phyloP scores from a whole-genome alignment of 2,113 vertebrate species.

The Saguinus imperator region DNA sequence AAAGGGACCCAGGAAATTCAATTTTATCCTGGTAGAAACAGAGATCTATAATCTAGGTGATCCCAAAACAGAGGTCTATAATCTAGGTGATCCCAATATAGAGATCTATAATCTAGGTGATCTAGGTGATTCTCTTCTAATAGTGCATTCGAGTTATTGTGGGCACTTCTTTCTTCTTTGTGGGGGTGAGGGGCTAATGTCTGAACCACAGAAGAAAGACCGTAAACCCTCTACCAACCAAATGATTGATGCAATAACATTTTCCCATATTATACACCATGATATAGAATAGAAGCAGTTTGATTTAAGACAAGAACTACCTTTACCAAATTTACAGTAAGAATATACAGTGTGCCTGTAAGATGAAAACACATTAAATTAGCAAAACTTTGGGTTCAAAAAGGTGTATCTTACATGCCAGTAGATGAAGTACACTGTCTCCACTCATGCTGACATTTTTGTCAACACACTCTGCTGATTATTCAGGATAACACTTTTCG shows the following conservation, averaged over 20 bases:
- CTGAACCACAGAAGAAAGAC: neutral
- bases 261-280: neutral
- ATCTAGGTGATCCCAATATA: neutral
- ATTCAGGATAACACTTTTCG: slow-evolving; percentile 72
- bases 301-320: neutral
- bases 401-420: neutral
- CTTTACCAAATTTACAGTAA: neutral
- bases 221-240: neutral
- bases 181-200: fast-evolving
- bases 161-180: neutral
- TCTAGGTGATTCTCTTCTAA: fast-evolving
- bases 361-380: slow-evolving; percentile 53
- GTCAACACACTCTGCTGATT: slow-evolving; percentile 72
- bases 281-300: neutral
- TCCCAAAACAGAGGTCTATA: neutral
- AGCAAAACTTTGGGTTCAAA: slow-evolving; percentile 47
- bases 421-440: neutral
- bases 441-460: slow-evolving; percentile 50
- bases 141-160: neutral
- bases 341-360: neutral
- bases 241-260: neutral
- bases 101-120: neutral
- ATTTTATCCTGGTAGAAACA: neutral
- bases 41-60: neutral
- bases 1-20: neutral